Base-by-base conservation (phyloP, 2,797 vertebrate genomes). In the Potorous gilbertii region DNA sequence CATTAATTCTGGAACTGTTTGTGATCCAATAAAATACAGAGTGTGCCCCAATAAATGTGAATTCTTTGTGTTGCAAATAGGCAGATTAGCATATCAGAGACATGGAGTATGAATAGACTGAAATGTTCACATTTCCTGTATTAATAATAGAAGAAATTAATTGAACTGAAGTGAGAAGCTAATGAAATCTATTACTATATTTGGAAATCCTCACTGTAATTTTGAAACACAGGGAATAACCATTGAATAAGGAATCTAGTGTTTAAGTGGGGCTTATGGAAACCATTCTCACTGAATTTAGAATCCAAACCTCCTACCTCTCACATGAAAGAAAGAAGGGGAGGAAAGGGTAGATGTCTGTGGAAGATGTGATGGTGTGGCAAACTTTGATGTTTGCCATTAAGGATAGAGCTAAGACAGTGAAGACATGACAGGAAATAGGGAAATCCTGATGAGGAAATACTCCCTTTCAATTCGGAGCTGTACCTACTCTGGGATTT, bases 101-200 rank as follows among this genome's bases (percentile, higher is more conserved):
- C 46, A 31, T 66, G 87, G 92, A 93, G 91, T 92, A 56, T 90
- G 5, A 95, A 29, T 81, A 0, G 27, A 46, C 29, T 62, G 6
- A 1, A 28, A 50, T 74, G 66, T 92, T 93, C 24, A 52, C 1
- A 27, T n/a, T 95, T 95, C 52, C 89, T 93, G 62, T 92, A 57
- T 31, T 81, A 66, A 55, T 55, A 93, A 66, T 21, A 92, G 40
- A 92, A 91, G 55, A 34, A 93, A 54, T 56, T 81, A 66, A 89
- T 91, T 90, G 31, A 92, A 55, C 16, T 31, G 6, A 91, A 92
- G 2, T 56, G 0, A 31, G 93, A 46, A 54, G 28, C 29, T 59
- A 27, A 3, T 91, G 55, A 92, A 91, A 46, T 90, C 12, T 87
- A 24, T 54, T 24, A 40, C 10, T 90, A 1, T 92, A 14, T 92